Evolutionary conservation across 2,113 vertebrate genomes (phyloP).

Genomic region (Onychorhynchus coronatus): DNA sequence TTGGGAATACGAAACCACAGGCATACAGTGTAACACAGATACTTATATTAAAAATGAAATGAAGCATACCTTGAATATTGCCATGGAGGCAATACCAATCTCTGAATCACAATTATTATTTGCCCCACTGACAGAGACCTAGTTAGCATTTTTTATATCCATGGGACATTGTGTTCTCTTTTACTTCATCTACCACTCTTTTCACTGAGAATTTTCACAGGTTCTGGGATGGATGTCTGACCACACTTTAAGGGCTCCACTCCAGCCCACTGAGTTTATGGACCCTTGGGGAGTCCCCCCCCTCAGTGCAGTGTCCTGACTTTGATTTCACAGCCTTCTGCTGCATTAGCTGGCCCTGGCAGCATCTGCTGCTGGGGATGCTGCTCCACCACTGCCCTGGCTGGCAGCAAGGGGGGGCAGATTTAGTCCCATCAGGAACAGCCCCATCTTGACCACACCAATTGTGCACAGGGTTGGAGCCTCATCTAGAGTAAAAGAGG

Average conservation of each 20-base stretch:
- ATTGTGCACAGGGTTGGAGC: background rate
- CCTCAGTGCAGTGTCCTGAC: too few relatives aligned
- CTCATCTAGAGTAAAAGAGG: background rate
- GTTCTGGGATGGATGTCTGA: background rate
- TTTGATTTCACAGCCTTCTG: background rate
- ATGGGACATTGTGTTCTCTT: background rate
- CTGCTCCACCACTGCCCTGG: background rate
- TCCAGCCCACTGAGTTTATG: background rate
- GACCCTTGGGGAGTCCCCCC: rapidly evolving
- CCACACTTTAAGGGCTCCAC: background rate
- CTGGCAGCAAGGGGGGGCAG: rapidly evolving
- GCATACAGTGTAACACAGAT: slow-evolving; percentile 14
- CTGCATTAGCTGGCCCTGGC: background rate
- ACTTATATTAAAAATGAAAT: slow-evolving; percentile 65
- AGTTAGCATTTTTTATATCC: background rate
- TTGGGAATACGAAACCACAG: slow-evolving; percentile 60
- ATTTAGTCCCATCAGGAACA: background rate
- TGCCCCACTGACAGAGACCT: background rate
- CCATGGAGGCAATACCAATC: background rate
- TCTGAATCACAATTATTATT: slow-evolving; percentile 31
- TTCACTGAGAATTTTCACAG: background rate
- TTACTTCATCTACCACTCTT: background rate
- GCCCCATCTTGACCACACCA: too few relatives aligned
- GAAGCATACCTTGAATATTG: slow-evolving; percentile 61
- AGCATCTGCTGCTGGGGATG: background rate